Conservation (phyloP, 2,113 vertebrate genomes). For the Talpa occidentalis region DNA sequence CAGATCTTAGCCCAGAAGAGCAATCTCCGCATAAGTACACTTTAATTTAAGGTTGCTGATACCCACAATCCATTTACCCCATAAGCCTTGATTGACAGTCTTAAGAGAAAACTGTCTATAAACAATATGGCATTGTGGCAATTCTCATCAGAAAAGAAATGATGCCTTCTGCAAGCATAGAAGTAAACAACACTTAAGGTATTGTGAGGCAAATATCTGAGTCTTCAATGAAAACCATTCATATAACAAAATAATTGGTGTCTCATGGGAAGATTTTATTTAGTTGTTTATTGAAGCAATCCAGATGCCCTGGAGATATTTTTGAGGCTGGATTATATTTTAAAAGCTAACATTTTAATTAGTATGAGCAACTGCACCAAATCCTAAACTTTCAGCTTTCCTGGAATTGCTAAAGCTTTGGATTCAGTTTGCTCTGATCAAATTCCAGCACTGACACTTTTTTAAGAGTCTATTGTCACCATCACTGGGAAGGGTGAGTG, state of each 20-base stretch:
- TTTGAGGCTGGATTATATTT: not conserved
- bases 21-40: not conserved
- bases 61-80: not conserved
- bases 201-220: not conserved
- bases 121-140: not conserved
- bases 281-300: not conserved
- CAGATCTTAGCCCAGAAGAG: not conserved
- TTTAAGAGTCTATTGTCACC: not conserved
- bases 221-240: not conserved
- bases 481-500: not conserved
- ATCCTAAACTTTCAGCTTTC: not conserved
- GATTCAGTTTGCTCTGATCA: not conserved
- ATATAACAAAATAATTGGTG: not conserved
- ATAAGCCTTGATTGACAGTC: not conserved
- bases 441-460: not conserved
- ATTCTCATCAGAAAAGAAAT: not conserved
- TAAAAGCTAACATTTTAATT: conserved; percentile 19
- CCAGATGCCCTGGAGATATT: not conserved
- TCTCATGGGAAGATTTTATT: not conserved
- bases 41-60: not conserved
- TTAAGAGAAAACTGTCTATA: not conserved
- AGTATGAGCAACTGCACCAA: not conserved
- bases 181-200: not conserved
- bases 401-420: not conserved
- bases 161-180: not conserved